phyloP scores from a whole-genome alignment of 2,113 vertebrate species.

The Miniopterus natalensis region DNA sequence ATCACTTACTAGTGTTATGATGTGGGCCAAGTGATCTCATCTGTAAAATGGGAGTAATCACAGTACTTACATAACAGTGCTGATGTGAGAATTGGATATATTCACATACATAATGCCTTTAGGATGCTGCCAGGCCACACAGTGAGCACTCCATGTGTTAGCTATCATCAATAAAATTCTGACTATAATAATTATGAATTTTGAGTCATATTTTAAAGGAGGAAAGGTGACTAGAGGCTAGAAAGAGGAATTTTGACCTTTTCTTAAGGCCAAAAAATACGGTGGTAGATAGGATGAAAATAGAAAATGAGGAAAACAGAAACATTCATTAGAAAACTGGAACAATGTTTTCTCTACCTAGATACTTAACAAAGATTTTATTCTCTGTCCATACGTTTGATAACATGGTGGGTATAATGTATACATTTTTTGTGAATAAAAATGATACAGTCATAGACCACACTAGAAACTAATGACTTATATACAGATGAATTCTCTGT shows the following conservation, averaged over 20 bases:
- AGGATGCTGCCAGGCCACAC: neutral
- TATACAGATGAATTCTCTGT: neutral
- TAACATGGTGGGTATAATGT: neutral
- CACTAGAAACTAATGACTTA: neutral
- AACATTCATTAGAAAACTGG: neutral
- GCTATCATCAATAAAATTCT: neutral
- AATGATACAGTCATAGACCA: neutral
- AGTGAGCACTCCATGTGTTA: neutral
- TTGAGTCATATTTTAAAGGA: neutral
- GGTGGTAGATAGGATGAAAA: neutral
- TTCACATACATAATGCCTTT: neutral
- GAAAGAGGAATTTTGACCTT: neutral
- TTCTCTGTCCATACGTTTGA: conserved; percentile 30
- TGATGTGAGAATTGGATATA: neutral
- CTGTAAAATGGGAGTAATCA: neutral
- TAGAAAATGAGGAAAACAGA: neutral
- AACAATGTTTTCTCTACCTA: neutral
- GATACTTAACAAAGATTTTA: conserved; percentile 14
- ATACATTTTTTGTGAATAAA: neutral
- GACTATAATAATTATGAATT: neutral
- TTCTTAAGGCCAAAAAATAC: neutral
- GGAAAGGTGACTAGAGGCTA: neutral
- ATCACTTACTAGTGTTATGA: neutral
- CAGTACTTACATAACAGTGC: neutral
- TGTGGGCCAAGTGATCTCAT: neutral